Evolutionary conservation across 2,888 invertebrate species (phyloP).

Genomic region (Frankliniella fusca): DNA sequence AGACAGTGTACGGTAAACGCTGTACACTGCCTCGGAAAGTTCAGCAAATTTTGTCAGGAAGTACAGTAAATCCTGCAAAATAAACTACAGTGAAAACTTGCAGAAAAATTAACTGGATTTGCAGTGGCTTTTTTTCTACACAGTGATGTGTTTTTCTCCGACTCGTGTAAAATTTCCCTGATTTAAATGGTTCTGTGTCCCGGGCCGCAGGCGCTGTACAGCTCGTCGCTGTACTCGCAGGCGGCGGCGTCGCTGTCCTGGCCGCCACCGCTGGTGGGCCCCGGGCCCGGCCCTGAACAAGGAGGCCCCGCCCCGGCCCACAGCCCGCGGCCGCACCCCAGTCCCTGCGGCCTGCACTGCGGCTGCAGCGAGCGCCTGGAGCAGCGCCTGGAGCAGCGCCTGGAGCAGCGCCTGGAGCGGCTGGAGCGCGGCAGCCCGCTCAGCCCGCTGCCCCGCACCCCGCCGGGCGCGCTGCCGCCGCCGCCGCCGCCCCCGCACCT

Average conservation of each 20-base stretch:
- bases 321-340: constrained; percentile 48
- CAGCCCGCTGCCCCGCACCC: constrained; percentile 27
- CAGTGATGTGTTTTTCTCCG: background rate
- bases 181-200: background rate
- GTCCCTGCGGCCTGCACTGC: constrained; percentile 44
- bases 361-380: constrained; percentile 39
- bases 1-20: too few relatives aligned
- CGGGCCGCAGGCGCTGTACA: constrained; percentile 55
- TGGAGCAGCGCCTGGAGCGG: constrained; percentile 32
- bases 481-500: too few relatives aligned
- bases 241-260: constrained; percentile 44
- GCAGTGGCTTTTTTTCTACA: too few relatives aligned
- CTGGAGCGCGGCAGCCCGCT: constrained; percentile 29
- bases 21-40: too few relatives aligned
- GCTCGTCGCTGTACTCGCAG: constrained; percentile 54
- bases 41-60: too few relatives aligned
- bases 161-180: background rate
- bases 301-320: constrained; percentile 52
- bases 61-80: too few relatives aligned
- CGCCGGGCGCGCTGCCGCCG: background rate
- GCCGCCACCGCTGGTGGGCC: constrained; percentile 34
- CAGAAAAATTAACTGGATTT: too few relatives aligned
- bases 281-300: constrained; percentile 49
- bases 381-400: too few relatives aligned
- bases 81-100: too few relatives aligned